Evolutionary conservation across 2,113 vertebrate genomes (phyloP).

Genomic region (Taurulus bubalis): DNA sequence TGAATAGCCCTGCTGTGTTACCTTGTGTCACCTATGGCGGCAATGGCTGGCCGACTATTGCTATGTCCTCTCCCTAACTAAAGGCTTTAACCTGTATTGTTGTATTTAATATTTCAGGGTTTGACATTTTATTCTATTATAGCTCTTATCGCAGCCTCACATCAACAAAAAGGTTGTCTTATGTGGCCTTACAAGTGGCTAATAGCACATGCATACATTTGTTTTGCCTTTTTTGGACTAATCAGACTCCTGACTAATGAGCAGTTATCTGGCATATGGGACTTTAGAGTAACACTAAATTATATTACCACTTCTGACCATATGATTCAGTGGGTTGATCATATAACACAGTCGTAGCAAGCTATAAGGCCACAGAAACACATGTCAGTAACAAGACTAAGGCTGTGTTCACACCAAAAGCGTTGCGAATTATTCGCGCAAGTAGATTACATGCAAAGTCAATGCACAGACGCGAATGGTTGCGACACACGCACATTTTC

Average conservation of each 20-base stretch:
- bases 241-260: constrained; percentile 55
- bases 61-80: not conserved
- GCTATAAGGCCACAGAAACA: not conserved
- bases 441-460: too few relatives aligned
- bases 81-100: constrained; percentile 3
- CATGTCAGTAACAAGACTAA: not conserved
- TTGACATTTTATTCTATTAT: constrained; percentile 28
- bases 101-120: constrained; percentile 1
- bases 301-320: constrained; percentile 51
- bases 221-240: constrained; percentile 64
- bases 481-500: too few relatives aligned
- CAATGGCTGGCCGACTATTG: not conserved
- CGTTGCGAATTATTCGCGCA: too few relatives aligned
- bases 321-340: constrained; percentile 46
- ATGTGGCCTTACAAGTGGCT: constrained; percentile 45
- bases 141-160: constrained; percentile 40
- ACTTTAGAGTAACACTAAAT: constrained; percentile 25
- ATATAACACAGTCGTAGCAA: not conserved
- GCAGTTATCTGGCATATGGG: constrained; percentile 50
- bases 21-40: constrained; percentile 62
- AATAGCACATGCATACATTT: constrained; percentile 53
- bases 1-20: constrained; percentile 53
- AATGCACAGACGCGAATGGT: too few relatives aligned
- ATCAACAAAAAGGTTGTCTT: constrained; percentile 33
- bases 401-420: too few relatives aligned